phyloP scores from a whole-genome alignment of 2,113 vertebrate species.

The Pelodiscus sinensis region DNA sequence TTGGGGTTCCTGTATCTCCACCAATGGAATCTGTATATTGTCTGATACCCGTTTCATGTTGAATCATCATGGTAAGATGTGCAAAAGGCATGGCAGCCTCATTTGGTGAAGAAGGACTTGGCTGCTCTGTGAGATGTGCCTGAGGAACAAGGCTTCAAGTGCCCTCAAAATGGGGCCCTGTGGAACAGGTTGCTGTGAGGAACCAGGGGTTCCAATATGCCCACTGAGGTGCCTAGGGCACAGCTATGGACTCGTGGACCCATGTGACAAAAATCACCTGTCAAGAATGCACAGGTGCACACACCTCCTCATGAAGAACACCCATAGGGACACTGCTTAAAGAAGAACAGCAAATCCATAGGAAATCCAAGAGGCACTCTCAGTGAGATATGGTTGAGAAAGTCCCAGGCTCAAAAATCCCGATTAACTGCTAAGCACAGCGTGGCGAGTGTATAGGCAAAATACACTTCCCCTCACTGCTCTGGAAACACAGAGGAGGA shows the following conservation, averaged over 20 bases:
- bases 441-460: conserved; percentile 35
- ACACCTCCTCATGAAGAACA: background rate
- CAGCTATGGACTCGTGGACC: background rate
- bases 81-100: too few species aligned
- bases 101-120: too few species aligned
- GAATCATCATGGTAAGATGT: too few species aligned
- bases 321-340: background rate
- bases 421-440: conserved; percentile 58
- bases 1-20: too few species aligned
- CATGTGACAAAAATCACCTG: background rate
- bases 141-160: too few species aligned
- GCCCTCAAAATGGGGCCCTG: too few species aligned
- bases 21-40: too few species aligned
- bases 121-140: too few species aligned
- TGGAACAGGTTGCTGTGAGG: too few species aligned
- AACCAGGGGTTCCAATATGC: too few species aligned
- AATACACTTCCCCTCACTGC: conserved; percentile 54
- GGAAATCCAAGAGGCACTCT: conserved; percentile 66
- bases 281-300: background rate
- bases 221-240: background rate
- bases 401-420: conserved; percentile 70
- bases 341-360: conserved; percentile 63
- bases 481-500: conserved; percentile 29
- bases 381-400: conserved; percentile 63
- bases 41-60: too few species aligned